Base-by-base conservation (phyloP, 2,113 vertebrate species). In the Syngnathus scovelli region DNA sequence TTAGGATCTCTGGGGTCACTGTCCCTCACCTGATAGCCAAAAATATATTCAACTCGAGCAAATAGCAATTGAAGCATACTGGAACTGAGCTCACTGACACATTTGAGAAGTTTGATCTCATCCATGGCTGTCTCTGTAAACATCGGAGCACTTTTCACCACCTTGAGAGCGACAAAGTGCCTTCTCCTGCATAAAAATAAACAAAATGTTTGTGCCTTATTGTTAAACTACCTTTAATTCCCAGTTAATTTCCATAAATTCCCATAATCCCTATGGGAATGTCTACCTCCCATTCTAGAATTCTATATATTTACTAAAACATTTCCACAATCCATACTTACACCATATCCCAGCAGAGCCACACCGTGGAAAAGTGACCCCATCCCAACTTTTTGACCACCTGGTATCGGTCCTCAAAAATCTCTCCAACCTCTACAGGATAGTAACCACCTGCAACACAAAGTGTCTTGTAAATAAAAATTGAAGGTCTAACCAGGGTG, bases 1-100 rank as follows among this genome's bases (percentile, higher is more conserved):
- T 96, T 94, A 55, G 91, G 90, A 83, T 98, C 96, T 81, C 88
- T 91, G 43, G 94, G 91, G 78, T 98, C 95, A 78, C 94, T 95
- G 89, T 98, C 95, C 79, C 94, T 92, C 74, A 98, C 96, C 96
- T 98, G 83, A 65, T n/a, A 36, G 18, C 33, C 48, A 39, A 21
- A 62, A 44, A 49, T 0, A 60, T 6, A 59, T 38, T 44, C 18
- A 66, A 39, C 19, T 68, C 16, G 18, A 43, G 16, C 90, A 85
- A 92, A 46, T 41, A 52, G 18, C 66, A 15, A 39, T 27, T 12
- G 90, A 84, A 91, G 21, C 41, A 64, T 55, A 5, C 27, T 33
- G 33, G 0, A 37, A 39, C 18, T 39, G 39, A 36, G 55, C 49
- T 62, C 39, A 88, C 88, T 89, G 62, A 91, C 90, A 78, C 89